Evolutionary conservation across 2,888 invertebrate species (phyloP), one percentile per base, ranked within the genome.

Genomic region (Gastracanthus pulcherrimus): DNA sequence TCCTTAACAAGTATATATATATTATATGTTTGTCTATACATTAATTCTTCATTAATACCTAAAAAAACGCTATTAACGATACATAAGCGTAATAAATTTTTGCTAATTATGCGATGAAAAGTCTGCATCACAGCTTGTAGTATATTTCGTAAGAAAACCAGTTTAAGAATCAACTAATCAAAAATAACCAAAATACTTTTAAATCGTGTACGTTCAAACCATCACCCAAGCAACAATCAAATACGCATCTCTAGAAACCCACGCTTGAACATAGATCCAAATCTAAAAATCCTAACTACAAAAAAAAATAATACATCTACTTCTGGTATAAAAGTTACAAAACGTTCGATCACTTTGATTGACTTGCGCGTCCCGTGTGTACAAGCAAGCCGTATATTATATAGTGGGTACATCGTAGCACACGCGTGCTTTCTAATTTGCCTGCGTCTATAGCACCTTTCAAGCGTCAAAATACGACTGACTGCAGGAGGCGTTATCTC

Each of bases 301-400:
- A 45, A 13, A n/a, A 45, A 45, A 16, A 45, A 45, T 16, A 45
- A 45, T 16, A n/a, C 45, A 45, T 45, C n/a, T n/a, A 45, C n/a
- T 45, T n/a, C 45, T 5, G 16, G 45, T 16, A 6, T 26, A n/a
- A n/a, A n/a, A n/a, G n/a, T n/a, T n/a, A 64, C 23, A 31, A 66
- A 66, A 7, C 51, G 29, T 13, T 66, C 66, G 11, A 66, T 66
- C 75, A 55, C 11, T 66, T 51, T 76, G 75, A 76, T 66, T 51
- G 55, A 76, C 51, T 36, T 38, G 23, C 19, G 26, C 11, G 34
- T n/a, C 9, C 13, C 36, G 13, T 11, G 45, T 6, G 60, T 4
- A 64, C 38, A 48, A 64, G 6, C 31, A 34, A 60, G n/a, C 7
- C 29, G 60, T 60, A 60, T 60, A n/a, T n/a, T n/a, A n/a, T n/a